Conservation (phyloP, 2,113 vertebrate species). For the Paradisaea rubra region DNA sequence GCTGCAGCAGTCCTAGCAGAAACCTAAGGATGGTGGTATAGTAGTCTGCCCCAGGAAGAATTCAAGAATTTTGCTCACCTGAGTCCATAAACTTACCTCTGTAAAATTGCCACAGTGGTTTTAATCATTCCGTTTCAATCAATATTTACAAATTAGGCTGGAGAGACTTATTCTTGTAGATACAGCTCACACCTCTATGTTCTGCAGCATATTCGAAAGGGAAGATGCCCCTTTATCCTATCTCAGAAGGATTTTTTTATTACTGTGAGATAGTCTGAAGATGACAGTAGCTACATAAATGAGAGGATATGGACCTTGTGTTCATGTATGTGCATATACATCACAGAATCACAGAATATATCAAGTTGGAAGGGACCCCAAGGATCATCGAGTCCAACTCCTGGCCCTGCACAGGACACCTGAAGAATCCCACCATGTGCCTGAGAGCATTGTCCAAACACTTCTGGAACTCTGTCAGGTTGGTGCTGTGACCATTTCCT, state of each 20-base stretch:
- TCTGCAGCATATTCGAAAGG: not conserved
- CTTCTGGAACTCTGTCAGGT: not conserved
- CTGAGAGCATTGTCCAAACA: not conserved
- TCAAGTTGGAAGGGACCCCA: not conserved
- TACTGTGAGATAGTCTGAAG: not conserved
- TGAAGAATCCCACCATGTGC: not conserved
- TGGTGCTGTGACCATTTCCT: not conserved
- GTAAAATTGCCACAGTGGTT: not conserved
- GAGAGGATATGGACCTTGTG: not conserved
- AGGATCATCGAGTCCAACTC: rapidly evolving
- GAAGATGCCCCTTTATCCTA: not conserved
- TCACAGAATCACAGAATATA: not conserved
- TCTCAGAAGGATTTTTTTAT: not conserved
- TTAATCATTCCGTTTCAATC: not conserved
- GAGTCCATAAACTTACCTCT: not conserved
- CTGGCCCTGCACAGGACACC: not conserved
- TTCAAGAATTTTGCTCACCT: not conserved
- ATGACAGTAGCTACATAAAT: not conserved
- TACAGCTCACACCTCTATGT: not conserved
- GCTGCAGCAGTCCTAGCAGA: not conserved
- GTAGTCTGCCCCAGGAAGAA: not conserved
- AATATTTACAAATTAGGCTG: not conserved
- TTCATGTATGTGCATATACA: not conserved
- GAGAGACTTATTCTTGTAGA: not conserved
- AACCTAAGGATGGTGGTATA: not conserved